Conservation (phyloP, 1,140 invertebrate genomes). For the Magallana ariakensis region DNA sequence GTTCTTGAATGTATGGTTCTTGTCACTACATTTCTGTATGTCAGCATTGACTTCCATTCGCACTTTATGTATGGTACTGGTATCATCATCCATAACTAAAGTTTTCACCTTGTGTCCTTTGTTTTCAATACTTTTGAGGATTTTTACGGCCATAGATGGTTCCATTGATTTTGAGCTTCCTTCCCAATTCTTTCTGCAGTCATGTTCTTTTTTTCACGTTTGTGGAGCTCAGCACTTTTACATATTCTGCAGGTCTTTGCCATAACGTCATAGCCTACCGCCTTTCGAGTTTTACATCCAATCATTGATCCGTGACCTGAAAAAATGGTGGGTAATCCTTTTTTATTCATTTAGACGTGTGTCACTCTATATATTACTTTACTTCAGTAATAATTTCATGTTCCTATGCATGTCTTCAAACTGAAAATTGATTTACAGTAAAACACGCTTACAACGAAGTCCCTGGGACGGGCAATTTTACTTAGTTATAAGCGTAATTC, state of each 20-base stretch:
- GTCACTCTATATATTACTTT: too few species aligned
- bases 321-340: too few species aligned
- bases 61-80: conserved; percentile 46
- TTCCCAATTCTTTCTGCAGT: conserved; percentile 48
- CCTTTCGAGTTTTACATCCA: conserved; percentile 39
- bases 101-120: conserved; percentile 27
- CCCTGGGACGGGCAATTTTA: too few species aligned
- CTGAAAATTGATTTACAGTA: too few species aligned
- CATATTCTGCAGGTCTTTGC: conserved; percentile 40
- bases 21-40: conserved; percentile 24
- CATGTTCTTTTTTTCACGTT: conserved; percentile 22
- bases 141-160: conserved; percentile 30
- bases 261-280: conserved; percentile 30
- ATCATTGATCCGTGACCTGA: conserved; percentile 47
- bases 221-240: neutral
- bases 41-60: neutral
- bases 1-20: conserved; percentile 48
- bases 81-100: conserved; percentile 54
- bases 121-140: conserved; percentile 32
- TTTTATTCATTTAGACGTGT: too few species aligned
- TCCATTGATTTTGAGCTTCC: conserved; percentile 48
- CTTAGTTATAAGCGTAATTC: too few species aligned
- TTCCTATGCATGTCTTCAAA: too few species aligned
- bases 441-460: too few species aligned
- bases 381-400: too few species aligned